Evolutionary conservation across 2,113 vertebrate species (phyloP), one percentile per base, ranked within the genome.

Genomic region (Sebastes schlegelii): DNA sequence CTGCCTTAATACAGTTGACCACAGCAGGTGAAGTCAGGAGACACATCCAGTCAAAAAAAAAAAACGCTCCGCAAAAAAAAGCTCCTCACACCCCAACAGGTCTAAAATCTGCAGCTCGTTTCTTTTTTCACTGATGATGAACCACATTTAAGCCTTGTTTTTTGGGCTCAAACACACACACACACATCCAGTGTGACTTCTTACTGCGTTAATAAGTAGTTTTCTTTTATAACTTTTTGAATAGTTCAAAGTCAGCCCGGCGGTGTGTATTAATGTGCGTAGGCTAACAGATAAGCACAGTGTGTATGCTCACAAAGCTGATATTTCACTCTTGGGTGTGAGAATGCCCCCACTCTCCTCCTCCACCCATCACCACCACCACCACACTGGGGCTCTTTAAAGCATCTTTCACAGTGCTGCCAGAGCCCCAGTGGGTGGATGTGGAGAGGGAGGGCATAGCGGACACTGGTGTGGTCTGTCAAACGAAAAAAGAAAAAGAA

Each of bases 1-100:
- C 93, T 95, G 94, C 94, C 94, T 95, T 95, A 95, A 94, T 80
- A 91, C 93, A 89, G 89, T 93, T 92, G 92, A 94, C 92, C 92
- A 90, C 87, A 92, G 89, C 88, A 92, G 85, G 89, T 88, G 80
- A 91, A 88, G 89, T 92, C 82, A 86, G 86, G 88, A 89, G 84
- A 84, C 82, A 6, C 88, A 90, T 83, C 79, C 82, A 76, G 89
- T 74, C 7, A 58, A 71, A 79, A 80, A 70, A 52, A 75, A 43
- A 43, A 46, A 58, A n/a, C 46, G 8, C 67, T 46, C 68, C 6
- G 65, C 80, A 34, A 72, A 62, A 84, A 72, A 62, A 89, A 84
- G 71, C 83, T 72, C 79, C 84, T 76, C 83, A 70, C 80, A 77
- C 79, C 85, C 80, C 2, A 6, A 42, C 63, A 76, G 76, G 71